phyloP scores from a whole-genome alignment of 2,888 invertebrate genomes.

The Metopia argyrocephala region DNA sequence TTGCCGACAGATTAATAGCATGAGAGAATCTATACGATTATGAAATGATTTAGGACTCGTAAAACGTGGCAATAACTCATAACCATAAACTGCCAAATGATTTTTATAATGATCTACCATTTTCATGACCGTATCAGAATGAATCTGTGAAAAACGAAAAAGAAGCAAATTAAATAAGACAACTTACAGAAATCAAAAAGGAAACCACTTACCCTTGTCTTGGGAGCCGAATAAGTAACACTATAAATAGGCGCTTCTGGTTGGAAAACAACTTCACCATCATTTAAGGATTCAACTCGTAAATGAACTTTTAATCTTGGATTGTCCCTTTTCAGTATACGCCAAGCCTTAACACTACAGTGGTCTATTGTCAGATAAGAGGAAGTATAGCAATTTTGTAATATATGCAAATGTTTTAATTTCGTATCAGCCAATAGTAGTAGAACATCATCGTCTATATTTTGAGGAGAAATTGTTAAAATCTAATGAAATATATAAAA shows the following conservation, averaged over 20 bases:
- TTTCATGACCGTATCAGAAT: conserved; percentile 80
- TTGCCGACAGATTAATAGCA: conserved; percentile 83
- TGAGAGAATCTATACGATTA: conserved; percentile 84
- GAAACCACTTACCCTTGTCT: conserved; percentile 79
- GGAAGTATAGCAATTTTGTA: conserved; percentile 86
- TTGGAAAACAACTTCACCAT: conserved; percentile 83
- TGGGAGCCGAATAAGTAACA: conserved; percentile 83
- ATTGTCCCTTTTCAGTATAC: conserved; percentile 80
- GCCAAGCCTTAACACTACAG: conserved; percentile 79
- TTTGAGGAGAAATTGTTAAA: conserved; percentile 85
- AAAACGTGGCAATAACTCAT: conserved; percentile 84
- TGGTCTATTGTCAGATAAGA: conserved; percentile 79
- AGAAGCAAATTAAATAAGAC: not conserved
- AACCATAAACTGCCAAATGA: conserved; percentile 84
- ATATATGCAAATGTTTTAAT: conserved; percentile 84
- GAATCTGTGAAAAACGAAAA: conserved; percentile 75
- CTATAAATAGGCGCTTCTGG: conserved; percentile 84
- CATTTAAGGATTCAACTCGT: conserved; percentile 82
- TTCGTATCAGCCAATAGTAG: conserved; percentile 82
- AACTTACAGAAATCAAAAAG: not conserved
- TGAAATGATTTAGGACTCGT: conserved; percentile 84
- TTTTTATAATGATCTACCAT: conserved; percentile 82
- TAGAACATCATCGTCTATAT: conserved; percentile 86
- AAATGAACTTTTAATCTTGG: conserved; percentile 84
- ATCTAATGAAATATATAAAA: conserved; percentile 77